Base-by-base conservation (phyloP, 2,113 vertebrate genomes). In the Climacteris rufus region DNA sequence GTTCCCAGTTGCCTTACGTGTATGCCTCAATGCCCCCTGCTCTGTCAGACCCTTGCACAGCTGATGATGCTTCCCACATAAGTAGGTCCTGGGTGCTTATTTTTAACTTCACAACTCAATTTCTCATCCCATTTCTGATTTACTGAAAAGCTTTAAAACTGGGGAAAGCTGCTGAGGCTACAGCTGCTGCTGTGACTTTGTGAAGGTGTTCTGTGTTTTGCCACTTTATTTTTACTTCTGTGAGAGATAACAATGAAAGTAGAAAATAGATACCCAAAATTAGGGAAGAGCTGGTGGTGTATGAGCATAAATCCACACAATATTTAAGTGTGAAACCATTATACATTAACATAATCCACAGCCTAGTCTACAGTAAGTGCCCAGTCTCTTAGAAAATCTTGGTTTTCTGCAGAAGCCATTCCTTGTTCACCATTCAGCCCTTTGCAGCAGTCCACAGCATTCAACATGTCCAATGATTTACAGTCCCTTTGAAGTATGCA, bases 11-110 rank as follows among this genome's bases (percentile, higher is more conserved):
- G 60, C 82, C 40, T 52, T 13, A 39, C 2, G 3, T 5, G 27
- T 11, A 3, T 0, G 0, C 47, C 57, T 52, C 5, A 1, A 3
- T 2, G 28, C 31, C 24, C 27, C 5, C 2, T 10, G 28, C 76
- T 42, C 75, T 37, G 4, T 11, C 50, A 27, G 15, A 44, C 9
- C 49, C 57, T 13, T 0, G 5, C 47, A 5, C 24, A 18, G 49
- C 16, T 3, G 7, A 25, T 0, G 3, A 6, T 8, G 27, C 64
- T 52, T 63, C 31, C 45, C 80, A 52, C 16, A 45, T 1, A 1
- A 74, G 52, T 1, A 39, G 16, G 52, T 82, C 30, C 56, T 42
- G 5, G 0, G 4, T 12, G 42, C 53, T 47, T 16, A 5, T 11
- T 80, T 83, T 50, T 37, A 37, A 54, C 24, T 60, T 52, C 75